phyloP scores from a whole-genome alignment of 2,888 invertebrate species.

The Cremastobaeus sp. region DNA sequence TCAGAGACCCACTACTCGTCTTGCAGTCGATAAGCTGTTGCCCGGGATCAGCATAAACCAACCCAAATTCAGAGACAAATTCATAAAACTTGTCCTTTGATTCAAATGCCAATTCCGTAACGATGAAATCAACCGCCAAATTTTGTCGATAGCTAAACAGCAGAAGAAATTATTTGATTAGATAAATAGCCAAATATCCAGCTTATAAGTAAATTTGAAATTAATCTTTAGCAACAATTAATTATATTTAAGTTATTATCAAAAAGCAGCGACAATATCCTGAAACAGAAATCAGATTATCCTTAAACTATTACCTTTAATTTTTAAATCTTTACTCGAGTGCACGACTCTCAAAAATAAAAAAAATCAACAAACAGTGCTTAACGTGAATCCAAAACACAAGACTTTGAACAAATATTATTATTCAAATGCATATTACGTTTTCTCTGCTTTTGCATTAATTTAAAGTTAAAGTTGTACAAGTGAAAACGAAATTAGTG shows the following conservation, averaged over 20 bases:
- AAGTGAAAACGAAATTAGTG: too few relatives aligned
- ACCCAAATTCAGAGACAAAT: conserved; percentile 90
- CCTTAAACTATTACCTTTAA: conserved; percentile 45
- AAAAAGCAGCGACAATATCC: conserved; percentile 65
- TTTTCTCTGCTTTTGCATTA: too few relatives aligned
- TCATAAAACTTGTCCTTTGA: conserved; percentile 90
- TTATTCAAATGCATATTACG: too few relatives aligned
- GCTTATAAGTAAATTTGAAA: conserved; percentile 26
- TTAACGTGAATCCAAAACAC: too few relatives aligned
- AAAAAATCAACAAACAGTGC: too few relatives aligned
- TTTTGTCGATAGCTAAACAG: conserved; percentile 94
- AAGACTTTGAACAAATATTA: too few relatives aligned
- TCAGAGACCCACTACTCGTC: conserved; percentile 81
- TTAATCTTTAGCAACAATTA: conserved; percentile 11
- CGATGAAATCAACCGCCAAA: conserved; percentile 91
- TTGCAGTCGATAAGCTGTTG: conserved; percentile 93
- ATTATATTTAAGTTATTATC: conserved; percentile 45
- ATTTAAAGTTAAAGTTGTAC: too few relatives aligned
- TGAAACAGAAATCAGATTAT: conserved; percentile 74
- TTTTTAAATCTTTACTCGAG: background rate
- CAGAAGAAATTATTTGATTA: conserved; percentile 77
- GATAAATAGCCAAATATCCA: conserved; percentile 71
- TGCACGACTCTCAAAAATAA: too few relatives aligned
- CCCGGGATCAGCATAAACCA: conserved; percentile 85
- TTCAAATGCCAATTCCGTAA: conserved; percentile 92